Base-by-base conservation (phyloP, 2,888 invertebrate genomes). In the Allacma fusca region DNA sequence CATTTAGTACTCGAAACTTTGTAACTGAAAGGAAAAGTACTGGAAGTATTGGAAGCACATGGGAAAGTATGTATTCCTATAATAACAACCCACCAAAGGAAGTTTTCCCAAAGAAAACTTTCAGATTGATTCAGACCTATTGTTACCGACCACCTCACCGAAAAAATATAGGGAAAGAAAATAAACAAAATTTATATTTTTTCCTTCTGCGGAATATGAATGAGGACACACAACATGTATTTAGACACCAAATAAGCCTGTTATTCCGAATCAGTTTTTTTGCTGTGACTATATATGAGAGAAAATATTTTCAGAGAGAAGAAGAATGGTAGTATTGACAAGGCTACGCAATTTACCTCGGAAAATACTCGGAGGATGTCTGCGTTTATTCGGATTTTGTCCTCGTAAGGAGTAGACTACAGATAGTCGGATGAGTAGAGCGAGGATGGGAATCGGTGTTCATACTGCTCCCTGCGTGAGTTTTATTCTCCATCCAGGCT, bases 401-500 rank as follows among this genome's bases (percentile, higher is more conserved):
- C 68, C 34, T 68, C 67, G 29, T n/a, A 67, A 28, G 44, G 70
- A 62, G 13, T 9, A 64, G 50, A 7, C n/a, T 50, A n/a, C 50
- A 65, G n/a, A 62, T 13, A 59, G 40, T 64, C 0, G 72, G 26
- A 70, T 40, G 70, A 50, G 71, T 13, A 57, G 50, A 43, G 26
- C 24, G 44, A 40, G 19, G 34, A 24, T 43, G 69, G 16, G 28
- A 23, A 40, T 62, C 72, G 34, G 59, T 72, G 23, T 43, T 71
- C 72, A 72, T 72, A 59, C 62, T 72, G 73, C 19, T 73, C 73
- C 9, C 73, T 62, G 62, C 73, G 21, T 73, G 62, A 62, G 62
- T 73, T 62, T 73, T 73, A 73, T 73, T 73, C 62, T 62, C 23
- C 62, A 23, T 43, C 62, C 62, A 34, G n/a, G 62, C 5, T 26